Percentiles rank a stretch among this genome's conserved stretches.
Conservation (phyloP, 2,888 invertebrate species). For the Philereme vetulata region DNA sequence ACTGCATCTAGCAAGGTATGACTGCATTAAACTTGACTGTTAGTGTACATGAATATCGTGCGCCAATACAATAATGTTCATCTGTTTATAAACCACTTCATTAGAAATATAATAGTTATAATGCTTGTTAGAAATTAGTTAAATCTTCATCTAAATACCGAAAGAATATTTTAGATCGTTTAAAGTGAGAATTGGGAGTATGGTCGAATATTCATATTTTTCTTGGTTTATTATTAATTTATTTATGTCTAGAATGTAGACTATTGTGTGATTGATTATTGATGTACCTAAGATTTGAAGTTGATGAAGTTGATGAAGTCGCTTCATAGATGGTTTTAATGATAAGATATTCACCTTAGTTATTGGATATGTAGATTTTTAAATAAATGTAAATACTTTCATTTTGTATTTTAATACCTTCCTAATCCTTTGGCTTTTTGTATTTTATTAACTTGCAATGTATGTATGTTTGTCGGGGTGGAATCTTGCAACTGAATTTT, state of each 20-base stretch:
- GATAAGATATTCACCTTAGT: constrained; percentile 8
- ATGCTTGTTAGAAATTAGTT: constrained; percentile 17
- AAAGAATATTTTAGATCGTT: constrained; percentile 6
- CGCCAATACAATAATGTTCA: too few relatives aligned
- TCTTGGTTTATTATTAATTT: constrained; percentile 22
- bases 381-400: constrained; percentile 33
- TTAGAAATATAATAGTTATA: too few relatives aligned
- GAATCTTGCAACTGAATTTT: too few relatives aligned
- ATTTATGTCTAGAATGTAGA: constrained; percentile 32
- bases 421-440: background rate
- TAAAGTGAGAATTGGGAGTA: background rate
- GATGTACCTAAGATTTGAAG: constrained; percentile 21
- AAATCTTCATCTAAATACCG: constrained; percentile 13
- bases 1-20: too few relatives aligned
- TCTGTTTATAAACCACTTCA: too few relatives aligned
- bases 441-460: too few relatives aligned
- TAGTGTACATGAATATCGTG: too few relatives aligned
- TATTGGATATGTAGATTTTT: constrained; percentile 23
- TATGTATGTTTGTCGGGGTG: too few relatives aligned
- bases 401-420: constrained; percentile 16
- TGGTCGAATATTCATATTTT: constrained; percentile 1
- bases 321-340: constrained; percentile 13
- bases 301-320: constrained; percentile 7
- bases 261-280: constrained; percentile 23
- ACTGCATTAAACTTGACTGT: too few relatives aligned